phyloP scores from a whole-genome alignment of 1,140 invertebrate genomes.

The Papilio polytes region DNA sequence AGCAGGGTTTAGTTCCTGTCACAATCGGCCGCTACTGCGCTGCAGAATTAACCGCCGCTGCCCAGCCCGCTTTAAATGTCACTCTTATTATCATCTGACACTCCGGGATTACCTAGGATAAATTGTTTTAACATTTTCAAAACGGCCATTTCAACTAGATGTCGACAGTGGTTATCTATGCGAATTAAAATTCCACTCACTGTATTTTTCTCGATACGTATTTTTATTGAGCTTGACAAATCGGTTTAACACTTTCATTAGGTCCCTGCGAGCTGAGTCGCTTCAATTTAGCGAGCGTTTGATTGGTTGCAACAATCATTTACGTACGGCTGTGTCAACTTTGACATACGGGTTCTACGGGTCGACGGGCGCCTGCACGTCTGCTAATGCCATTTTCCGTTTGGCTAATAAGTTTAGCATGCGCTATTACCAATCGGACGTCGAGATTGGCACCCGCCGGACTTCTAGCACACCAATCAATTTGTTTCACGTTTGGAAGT shows the following conservation, averaged over 20 bases:
- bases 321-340: constrained; percentile 71
- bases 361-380: constrained; percentile 62
- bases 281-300: constrained; percentile 67
- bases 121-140: constrained; percentile 81
- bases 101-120: constrained; percentile 79
- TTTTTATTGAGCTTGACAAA: constrained; percentile 60
- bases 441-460: constrained; percentile 65
- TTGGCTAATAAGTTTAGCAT: constrained; percentile 82
- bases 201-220: constrained; percentile 50
- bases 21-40: constrained; percentile 75
- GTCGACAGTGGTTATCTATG: constrained; percentile 75
- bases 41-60: constrained; percentile 76
- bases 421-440: constrained; percentile 81
- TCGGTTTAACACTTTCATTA: constrained; percentile 63
- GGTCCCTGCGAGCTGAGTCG: constrained; percentile 50
- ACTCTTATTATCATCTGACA: constrained; percentile 83
- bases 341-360: constrained; percentile 74
- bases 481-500: constrained; percentile 75
- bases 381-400: constrained; percentile 81
- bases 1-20: constrained; percentile 79
- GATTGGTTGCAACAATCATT: constrained; percentile 81
- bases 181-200: constrained; percentile 68
- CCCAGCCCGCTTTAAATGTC: constrained; percentile 76
- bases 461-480: constrained; percentile 74
- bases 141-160: constrained; percentile 69